Conservation (phyloP, 2,888 invertebrate species). For the Gisinianus flammeolus region DNA sequence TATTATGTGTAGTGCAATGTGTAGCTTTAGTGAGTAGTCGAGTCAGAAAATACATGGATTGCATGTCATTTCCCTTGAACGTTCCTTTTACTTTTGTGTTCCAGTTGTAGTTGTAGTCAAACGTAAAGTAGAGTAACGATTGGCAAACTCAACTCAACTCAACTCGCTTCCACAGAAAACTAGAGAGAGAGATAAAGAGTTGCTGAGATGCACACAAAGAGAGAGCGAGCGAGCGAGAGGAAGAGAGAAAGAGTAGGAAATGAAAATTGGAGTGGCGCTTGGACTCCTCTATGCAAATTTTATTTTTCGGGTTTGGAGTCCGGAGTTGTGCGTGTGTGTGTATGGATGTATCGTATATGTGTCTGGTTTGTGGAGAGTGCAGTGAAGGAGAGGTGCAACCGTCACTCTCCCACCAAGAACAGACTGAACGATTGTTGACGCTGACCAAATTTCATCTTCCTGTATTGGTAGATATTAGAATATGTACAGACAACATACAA, state of each 20-base stretch:
- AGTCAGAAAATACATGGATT: not conserved
- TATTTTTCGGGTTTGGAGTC: not conserved
- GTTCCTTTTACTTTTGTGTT: not conserved
- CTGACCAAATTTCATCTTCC: not conserved
- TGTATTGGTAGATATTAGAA: too few species aligned
- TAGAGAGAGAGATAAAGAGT: not conserved
- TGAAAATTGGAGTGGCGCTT: conserved; percentile 4
- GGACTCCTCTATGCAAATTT: not conserved
- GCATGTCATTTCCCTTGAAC: not conserved
- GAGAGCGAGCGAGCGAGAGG: not conserved
- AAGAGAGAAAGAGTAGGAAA: not conserved
- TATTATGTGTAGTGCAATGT: too few species aligned
- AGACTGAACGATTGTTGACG: conserved; percentile 4
- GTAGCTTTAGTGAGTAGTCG: too few species aligned
- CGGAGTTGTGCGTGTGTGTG: not conserved
- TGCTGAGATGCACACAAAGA: not conserved
- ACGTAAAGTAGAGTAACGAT: not conserved
- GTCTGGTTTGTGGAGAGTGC: not conserved
- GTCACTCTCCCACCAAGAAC: too few species aligned
- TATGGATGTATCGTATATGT: too few species aligned
- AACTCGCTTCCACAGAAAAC: too few species aligned
- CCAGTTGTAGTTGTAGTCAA: too few species aligned
- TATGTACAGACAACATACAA: too few species aligned
- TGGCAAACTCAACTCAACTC: not conserved
- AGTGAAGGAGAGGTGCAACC: not conserved